Evolutionary conservation across 2,797 vertebrate species (phyloP), one percentile per base, ranked within the genome.

Genomic region (Halcyon chelicuti): DNA sequence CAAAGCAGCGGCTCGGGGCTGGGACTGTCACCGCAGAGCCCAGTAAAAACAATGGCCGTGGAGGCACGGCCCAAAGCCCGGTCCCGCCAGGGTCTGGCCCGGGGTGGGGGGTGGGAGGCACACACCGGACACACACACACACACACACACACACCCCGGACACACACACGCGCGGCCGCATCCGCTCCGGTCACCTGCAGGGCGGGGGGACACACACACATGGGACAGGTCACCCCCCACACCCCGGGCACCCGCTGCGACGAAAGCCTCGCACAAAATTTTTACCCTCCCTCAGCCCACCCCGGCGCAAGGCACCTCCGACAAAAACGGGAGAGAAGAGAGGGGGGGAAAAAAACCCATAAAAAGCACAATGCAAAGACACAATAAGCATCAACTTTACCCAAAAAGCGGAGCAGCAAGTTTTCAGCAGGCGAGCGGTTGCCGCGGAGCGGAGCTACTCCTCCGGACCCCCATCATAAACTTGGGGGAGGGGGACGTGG

Each of bases 381-480:
- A 93, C 86, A 88, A 92, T 80, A 94, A 92, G 86, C 91, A 58
- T 75, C 91, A 97, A 98, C 98, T 98, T 98, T 98, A 98, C 97
- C 97, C 95, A 77, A 92, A 90, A 95, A 98, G 97, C 97, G 96
- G 95, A 97, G 97, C 92, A 71, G 95, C 82, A 96, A 96, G 95
- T 96, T 96, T 98, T 97, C 97, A 97, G 95, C 81, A 90, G 73
- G 96, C 95, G 97, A 96, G 97, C 94, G 94, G 95, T 93, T 93
- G 95, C 87, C 63, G 93, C 72, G 97, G 94, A 93, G 96, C 96
- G 58, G 77, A 93, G 88, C 96, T 33, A 75, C 82, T 86, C 88
- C 76, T 80, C 96, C 93, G 80, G 91, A 94, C 94, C 97, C 97
- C 97, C 97, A 98, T 98, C 97, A 88, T 96, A 97, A 97, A 94